Evolutionary conservation across 1,140 invertebrate genomes (phyloP).

Genomic region (Drosophila simulans): DNA sequence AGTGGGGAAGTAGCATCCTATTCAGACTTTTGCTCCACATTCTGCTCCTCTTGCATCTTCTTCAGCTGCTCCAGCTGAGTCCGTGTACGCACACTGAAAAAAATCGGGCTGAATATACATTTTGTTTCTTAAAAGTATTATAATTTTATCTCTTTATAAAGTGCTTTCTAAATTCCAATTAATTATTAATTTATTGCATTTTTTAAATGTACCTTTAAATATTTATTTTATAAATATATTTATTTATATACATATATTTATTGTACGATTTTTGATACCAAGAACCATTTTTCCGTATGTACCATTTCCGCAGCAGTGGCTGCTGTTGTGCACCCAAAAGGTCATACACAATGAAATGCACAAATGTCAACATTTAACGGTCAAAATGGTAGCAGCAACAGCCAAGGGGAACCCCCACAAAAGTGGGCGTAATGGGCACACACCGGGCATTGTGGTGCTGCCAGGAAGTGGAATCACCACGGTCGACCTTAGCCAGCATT

Average conservation of each 20-base stretch:
- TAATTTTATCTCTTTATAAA: no score
- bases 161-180: no score
- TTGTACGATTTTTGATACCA: background rate
- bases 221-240: no score
- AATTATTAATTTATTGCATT: no score
- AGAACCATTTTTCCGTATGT: background rate
- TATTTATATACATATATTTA: background rate
- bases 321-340: constrained; percentile 67
- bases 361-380: constrained; percentile 82
- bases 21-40: constrained; percentile 28
- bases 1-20: constrained; percentile 47
- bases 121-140: no score
- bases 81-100: constrained; percentile 12
- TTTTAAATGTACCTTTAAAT: background rate
- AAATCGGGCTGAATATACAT: background rate
- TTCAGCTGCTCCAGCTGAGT: constrained; percentile 15
- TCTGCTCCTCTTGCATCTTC: constrained; percentile 20
- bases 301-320: constrained; percentile 26
- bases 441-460: constrained; percentile 56
- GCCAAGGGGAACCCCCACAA: constrained; percentile 20
- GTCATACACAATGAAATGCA: constrained; percentile 80
- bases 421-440: constrained; percentile 4
- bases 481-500: constrained; percentile 43
- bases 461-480: constrained; percentile 62
- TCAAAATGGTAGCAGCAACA: constrained; percentile 66